These are phyloP conservation scores for Baccha elongata DNA, from an alignment of 2,888 invertebrate species.

Conservation along the genomic window DNA sequence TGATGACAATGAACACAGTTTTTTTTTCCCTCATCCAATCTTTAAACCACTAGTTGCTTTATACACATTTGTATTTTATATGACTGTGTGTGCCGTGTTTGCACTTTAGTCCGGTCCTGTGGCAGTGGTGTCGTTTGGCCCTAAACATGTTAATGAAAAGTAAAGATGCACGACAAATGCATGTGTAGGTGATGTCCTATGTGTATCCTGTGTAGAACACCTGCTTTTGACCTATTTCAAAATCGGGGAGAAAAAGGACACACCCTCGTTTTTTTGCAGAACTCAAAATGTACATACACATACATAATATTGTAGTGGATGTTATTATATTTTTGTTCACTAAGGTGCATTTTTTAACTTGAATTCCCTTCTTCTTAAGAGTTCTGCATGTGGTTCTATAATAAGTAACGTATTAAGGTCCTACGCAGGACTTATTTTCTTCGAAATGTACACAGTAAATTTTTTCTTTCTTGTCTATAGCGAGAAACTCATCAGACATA, in stretches of 20 bases:
- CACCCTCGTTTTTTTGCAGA: conserved; percentile 55
- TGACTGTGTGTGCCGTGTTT: conserved; percentile 28
- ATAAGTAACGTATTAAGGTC: no score
- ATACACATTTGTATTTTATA: background rate
- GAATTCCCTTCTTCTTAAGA: no score
- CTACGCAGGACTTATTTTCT: no score
- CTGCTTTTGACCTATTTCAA: conserved; percentile 68
- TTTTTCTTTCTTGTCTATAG: no score
- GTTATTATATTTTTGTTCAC: no score
- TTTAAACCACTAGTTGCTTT: conserved; percentile 66
- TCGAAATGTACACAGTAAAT: no score
- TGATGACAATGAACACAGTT: conserved; percentile 60
- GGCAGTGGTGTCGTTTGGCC: conserved; percentile 9
- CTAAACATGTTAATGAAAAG: conserved; percentile 67
- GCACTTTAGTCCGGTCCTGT: conserved; percentile 31
- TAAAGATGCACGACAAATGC: conserved; percentile 59
- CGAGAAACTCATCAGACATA: no score
- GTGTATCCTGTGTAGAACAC: conserved; percentile 43
- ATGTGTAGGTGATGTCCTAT: conserved; percentile 23
- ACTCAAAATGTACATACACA: no score
- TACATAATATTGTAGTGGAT: no score
- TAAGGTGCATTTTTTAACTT: no score
- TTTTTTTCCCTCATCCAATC: conserved; percentile 18
- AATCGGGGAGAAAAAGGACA: conserved; percentile 54
- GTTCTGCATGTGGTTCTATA: no score